Evolutionary conservation across 2,113 vertebrate genomes (phyloP), one percentile per base, ranked within the genome.

Genomic region (Dascyllus trimaculatus): DNA sequence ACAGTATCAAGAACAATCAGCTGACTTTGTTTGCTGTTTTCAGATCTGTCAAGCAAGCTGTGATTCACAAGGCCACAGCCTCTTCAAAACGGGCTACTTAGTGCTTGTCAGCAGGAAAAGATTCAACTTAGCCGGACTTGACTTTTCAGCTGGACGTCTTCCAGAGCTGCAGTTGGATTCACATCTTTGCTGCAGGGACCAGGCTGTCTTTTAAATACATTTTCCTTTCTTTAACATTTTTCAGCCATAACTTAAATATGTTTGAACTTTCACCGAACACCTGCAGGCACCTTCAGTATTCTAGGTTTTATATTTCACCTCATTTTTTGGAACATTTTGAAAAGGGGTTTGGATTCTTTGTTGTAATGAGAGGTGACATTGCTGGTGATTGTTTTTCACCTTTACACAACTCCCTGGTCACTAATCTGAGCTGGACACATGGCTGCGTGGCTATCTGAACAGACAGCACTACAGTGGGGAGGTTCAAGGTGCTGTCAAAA

Each of bases 401-500:
- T 32, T 71, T 48, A 57, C 72, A 54, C 53, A 15, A 43, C 69
- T 54, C 56, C 19, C 18, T 43, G 48, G 26, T 62, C 46, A 56
- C 22, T 59, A 11, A 38, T 59, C 46, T 56, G 43, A 46, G 58
- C 72, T 22, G 26, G 57, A 59, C 66, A 62, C 11, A 18, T 57
- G 49, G 72, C 81, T 87, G 78, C 83, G 72, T 69, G 67, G 72
- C 54, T 66, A 87, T 85, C 26, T 69, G 72, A 65, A 78, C 54
- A 68, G 78, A 67, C 69, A 19, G 46, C 51, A 53, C 64, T 73
- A 68, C 84, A 78, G 85, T 53, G 51, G 56, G 52, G 75, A 68
- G 81, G 80, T 86, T 89, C 83, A 89, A 91, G 90, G 91, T 89
- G 85, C 77, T 82, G 71, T 89, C 84, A 72, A 40, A 73, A 70